Conservation (phyloP, 2,113 vertebrate species). For the Phrynosoma blainvillii region DNA sequence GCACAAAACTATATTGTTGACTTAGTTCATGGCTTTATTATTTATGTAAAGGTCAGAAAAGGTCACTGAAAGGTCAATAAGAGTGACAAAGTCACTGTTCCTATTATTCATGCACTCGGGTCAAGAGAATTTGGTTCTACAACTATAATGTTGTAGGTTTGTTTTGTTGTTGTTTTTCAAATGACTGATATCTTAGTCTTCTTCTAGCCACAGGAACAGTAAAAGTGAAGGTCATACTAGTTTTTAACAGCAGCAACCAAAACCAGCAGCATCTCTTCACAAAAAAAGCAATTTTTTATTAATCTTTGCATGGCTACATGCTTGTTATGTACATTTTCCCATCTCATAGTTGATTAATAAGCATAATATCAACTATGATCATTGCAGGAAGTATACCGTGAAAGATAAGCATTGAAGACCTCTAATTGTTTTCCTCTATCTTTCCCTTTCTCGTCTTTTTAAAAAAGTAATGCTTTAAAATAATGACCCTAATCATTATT, state of each 20-base stretch:
- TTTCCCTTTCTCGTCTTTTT: slow-evolving; percentile 44
- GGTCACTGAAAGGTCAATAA: not conserved
- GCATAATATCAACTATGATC: slow-evolving; percentile 70
- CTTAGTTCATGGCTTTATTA: not conserved
- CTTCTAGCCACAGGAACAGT: slow-evolving; percentile 29
- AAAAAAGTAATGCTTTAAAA: slow-evolving; percentile 64
- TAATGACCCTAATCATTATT: slow-evolving; percentile 76
- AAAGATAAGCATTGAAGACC: slow-evolving; percentile 70
- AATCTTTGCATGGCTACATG: slow-evolving; percentile 50
- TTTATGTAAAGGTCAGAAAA: slow-evolving; percentile 7
- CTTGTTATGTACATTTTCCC: slow-evolving; percentile 53
- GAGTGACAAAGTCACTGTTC: not conserved
- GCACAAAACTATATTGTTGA: not conserved
- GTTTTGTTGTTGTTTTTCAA: slow-evolving; percentile 48
- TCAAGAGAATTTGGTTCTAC: slow-evolving; percentile 18
- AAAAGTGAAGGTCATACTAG: slow-evolving; percentile 15
- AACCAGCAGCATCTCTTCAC: slow-evolving; percentile 32
- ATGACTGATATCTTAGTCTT: slow-evolving; percentile 19
- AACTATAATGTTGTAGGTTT: not conserved
- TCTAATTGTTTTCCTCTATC: slow-evolving; percentile 72
- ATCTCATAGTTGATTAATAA: slow-evolving; percentile 72
- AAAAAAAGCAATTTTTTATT: slow-evolving; percentile 52
- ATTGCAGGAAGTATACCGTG: slow-evolving; percentile 69
- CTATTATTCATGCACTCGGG: not conserved
- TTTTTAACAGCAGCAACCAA: slow-evolving; percentile 42